These are phyloP conservation scores for Beaufortia kweichowensis DNA, from an alignment of 2,113 vertebrate genomes.

Conservation along the genomic window DNA sequence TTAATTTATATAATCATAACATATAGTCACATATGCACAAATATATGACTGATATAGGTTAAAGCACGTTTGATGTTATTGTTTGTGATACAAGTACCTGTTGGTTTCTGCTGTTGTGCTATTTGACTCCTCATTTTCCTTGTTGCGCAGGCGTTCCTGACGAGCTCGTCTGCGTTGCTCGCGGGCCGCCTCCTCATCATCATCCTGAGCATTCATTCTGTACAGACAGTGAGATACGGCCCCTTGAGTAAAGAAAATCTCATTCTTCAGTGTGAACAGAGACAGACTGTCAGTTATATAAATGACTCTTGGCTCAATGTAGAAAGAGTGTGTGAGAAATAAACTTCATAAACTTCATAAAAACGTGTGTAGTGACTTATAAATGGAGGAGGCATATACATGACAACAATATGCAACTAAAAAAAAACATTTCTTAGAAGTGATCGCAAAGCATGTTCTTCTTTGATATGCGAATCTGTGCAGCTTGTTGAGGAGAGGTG, in stretches of 20 bases:
- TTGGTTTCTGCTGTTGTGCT: conserved; percentile 75
- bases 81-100: conserved; percentile 70
- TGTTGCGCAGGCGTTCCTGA: conserved; percentile 85
- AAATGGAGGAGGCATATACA: neutral
- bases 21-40: no score
- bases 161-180: conserved; percentile 88
- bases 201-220: conserved; percentile 82
- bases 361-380: neutral
- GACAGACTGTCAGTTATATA: conserved; percentile 1
- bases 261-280: neutral
- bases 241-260: neutral
- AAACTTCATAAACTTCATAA: conserved; percentile 17
- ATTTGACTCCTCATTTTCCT: conserved; percentile 75
- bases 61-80: neutral
- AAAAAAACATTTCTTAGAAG: neutral
- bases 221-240: conserved; percentile 20
- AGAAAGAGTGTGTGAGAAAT: conserved; percentile 5
- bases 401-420: neutral
- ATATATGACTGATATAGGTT: no score
- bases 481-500: no score
- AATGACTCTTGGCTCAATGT: conserved; percentile 1
- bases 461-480: no score
- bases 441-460: no score
- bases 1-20: no score
- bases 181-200: conserved; percentile 88